These are phyloP conservation scores for Camponotus floridanus DNA, from an alignment of 1,140 invertebrate genomes.

Conservation along the genomic window DNA sequence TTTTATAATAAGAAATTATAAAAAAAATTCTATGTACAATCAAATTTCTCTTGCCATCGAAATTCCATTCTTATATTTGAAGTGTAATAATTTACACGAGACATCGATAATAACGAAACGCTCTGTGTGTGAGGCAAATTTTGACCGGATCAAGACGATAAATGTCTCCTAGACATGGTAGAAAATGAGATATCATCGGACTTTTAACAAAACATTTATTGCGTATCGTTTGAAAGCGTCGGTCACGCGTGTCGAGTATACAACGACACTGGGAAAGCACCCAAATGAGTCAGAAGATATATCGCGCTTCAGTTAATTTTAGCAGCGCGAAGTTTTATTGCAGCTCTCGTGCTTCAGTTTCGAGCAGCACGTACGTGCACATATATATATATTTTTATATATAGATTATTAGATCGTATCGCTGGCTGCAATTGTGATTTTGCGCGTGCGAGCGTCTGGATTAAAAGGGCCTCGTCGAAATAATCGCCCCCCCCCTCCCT, in stretches of 20 bases:
- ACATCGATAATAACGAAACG: neutral
- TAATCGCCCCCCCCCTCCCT: neutral
- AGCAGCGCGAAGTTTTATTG: conserved; percentile 50
- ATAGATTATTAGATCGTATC: conserved; percentile 1
- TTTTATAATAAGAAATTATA: neutral
- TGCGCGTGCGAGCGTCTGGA: neutral
- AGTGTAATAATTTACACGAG: neutral
- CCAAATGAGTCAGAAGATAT: conserved; percentile 54
- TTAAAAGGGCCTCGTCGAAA: neutral
- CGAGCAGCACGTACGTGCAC: neutral
- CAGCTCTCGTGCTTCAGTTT: conserved; percentile 24
- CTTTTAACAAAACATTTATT: conserved; percentile 52
- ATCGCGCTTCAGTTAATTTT: conserved; percentile 55
- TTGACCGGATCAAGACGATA: neutral
- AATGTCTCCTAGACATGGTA: neutral
- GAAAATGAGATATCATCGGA: neutral
- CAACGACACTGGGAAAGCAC: conserved; percentile 25
- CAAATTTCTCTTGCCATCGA: neutral
- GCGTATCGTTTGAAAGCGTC: conserved; percentile 32
- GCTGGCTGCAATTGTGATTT: neutral
- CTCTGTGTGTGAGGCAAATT: neutral
- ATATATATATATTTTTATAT: neutral
- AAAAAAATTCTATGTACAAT: neutral
- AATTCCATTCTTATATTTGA: neutral
- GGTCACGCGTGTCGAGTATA: conserved; percentile 20